These are phyloP conservation scores for Coilia nasus DNA, from an alignment of 2,797 vertebrate genomes.

Conservation along the genomic window DNA sequence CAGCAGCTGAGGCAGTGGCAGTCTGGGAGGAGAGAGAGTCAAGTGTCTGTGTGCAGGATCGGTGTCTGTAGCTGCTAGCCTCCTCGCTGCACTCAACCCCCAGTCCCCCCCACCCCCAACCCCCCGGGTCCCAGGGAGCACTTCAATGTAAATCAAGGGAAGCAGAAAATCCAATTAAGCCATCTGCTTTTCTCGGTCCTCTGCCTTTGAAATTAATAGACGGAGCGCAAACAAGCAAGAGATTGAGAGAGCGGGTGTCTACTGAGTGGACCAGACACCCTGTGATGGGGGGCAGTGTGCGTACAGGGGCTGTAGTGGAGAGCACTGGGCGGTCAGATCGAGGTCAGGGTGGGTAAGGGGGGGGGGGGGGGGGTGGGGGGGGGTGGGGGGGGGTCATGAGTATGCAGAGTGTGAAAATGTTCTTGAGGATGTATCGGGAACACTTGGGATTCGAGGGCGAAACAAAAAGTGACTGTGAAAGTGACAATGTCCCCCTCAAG, in stretches of 20 bases:
- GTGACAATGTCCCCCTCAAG: neutral
- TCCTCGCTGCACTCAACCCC: neutral
- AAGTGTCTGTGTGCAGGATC: slow-evolving; percentile 23
- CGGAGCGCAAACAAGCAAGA: neutral
- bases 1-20: neutral
- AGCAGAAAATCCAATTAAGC: slow-evolving; percentile 54
- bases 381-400: neutral
- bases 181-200: slow-evolving; percentile 39
- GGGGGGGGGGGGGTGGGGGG: slow-evolving; percentile 1
- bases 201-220: slow-evolving; percentile 7
- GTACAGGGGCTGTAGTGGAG: neutral
- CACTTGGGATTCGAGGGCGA: neutral
- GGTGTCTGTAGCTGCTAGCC: neutral
- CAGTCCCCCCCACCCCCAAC: too few species aligned
- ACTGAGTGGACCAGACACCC: slow-evolving; percentile 14
- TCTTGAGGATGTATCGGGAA: neutral
- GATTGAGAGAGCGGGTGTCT: slow-evolving; percentile 23
- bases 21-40: neutral
- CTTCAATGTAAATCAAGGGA: slow-evolving; percentile 41
- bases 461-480: neutral
- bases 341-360: neutral
- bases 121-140: slow-evolving; percentile 9
- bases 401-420: neutral
- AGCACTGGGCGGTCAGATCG: neutral
- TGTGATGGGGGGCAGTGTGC: slow-evolving; percentile 36